Conservation (phyloP, 2,888 invertebrate genomes). For the Malachius bipustulatus region DNA sequence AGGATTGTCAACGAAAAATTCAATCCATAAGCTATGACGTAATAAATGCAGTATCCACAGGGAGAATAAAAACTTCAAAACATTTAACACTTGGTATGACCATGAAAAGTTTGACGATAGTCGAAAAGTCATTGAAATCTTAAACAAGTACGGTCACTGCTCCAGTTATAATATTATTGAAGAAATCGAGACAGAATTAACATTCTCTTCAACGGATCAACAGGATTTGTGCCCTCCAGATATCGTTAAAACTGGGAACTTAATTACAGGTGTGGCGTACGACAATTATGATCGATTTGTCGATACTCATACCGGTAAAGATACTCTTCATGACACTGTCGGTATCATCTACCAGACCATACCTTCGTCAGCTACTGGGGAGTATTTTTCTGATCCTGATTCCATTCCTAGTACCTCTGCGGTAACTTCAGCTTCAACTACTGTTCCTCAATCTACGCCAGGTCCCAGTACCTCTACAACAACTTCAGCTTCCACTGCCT, state of each 20-base stretch:
- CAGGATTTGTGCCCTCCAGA: neutral
- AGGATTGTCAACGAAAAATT: neutral
- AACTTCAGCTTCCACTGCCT: too few species aligned
- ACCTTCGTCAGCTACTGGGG: too few species aligned
- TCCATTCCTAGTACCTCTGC: too few species aligned
- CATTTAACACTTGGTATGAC: neutral
- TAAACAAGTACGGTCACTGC: constrained; percentile 2
- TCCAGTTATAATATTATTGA: neutral
- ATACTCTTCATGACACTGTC: constrained; percentile 1
- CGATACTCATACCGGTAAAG: neutral
- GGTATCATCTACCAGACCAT: neutral
- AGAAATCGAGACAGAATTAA: neutral
- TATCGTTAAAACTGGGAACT: neutral
- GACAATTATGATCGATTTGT: constrained; percentile 1
- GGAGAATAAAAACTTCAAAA: neutral
- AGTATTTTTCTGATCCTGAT: too few species aligned
- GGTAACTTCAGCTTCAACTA: too few species aligned
- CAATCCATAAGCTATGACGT: neutral
- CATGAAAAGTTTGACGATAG: neutral
- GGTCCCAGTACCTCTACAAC: too few species aligned
- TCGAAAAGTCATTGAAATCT: neutral
- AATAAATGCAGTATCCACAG: neutral
- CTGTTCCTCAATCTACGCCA: too few species aligned
- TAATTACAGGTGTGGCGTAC: neutral
- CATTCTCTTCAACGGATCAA: neutral